A percentile compares a stretch with the other conserved stretches of the same genome.
Evolutionary conservation across 2,797 vertebrate genomes (phyloP).

Genomic region (Ptychadena robeensis): DNA sequence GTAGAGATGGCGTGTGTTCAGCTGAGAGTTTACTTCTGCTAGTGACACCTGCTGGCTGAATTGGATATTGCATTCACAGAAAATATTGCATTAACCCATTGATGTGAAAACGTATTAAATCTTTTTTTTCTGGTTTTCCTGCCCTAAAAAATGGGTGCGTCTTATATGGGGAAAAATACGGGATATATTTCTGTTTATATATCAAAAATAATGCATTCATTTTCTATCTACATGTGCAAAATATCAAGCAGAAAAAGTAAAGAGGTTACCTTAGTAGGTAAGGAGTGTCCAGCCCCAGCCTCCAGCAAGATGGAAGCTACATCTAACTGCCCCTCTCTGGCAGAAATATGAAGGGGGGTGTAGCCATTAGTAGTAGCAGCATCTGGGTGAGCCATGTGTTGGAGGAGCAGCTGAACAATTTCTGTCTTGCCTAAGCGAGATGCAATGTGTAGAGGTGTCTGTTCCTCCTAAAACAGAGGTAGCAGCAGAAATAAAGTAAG

Average conservation of each 20-base stretch:
- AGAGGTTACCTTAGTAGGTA: conserved; percentile 88
- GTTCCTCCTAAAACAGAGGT: conserved; percentile 85
- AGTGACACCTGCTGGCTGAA: too few relatives aligned
- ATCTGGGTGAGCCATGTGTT: conserved; percentile 97
- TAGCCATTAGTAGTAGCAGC: conserved; percentile 94
- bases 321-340: conserved; percentile 93
- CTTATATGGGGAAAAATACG: too few relatives aligned
- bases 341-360: conserved; percentile 94
- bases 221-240: neutral
- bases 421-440: conserved; percentile 96
- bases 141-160: too few relatives aligned
- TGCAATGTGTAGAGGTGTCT: conserved; percentile 96
- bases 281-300: conserved; percentile 91
- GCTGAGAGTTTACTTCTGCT: too few relatives aligned
- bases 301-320: conserved; percentile 92
- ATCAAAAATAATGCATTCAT: too few relatives aligned
- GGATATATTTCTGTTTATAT: too few relatives aligned
- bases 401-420: conserved; percentile 94
- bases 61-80: too few relatives aligned
- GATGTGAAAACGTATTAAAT: too few relatives aligned
- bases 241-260: neutral
- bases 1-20: too few relatives aligned
- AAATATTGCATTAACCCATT: too few relatives aligned
- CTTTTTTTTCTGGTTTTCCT: too few relatives aligned
- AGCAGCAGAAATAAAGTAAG: neutral